phyloP scores from a whole-genome alignment of 1,140 invertebrate species.

The Cyrtorhinus lividipennis region DNA sequence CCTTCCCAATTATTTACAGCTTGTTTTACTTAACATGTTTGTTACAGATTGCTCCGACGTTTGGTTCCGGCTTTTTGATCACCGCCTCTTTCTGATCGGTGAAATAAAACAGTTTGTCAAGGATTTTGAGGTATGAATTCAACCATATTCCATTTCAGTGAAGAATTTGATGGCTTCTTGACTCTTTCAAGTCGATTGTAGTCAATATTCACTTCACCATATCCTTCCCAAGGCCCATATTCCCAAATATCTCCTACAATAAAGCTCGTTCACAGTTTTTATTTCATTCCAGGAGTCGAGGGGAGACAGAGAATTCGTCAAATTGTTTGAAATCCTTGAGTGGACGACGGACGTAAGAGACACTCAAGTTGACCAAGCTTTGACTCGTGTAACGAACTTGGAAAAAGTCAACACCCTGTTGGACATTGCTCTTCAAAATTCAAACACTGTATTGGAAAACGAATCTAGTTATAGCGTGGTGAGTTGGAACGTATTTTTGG shows the following conservation, averaged over 20 bases:
- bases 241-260: too few species aligned
- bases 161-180: too few species aligned
- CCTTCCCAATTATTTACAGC: too few species aligned
- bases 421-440: constrained; percentile 46
- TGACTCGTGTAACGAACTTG: constrained; percentile 42
- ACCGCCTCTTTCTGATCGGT: constrained; percentile 63
- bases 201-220: too few species aligned
- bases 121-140: constrained; percentile 78
- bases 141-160: too few species aligned
- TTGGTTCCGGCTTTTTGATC: constrained; percentile 69
- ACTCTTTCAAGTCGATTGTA: too few species aligned
- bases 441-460: constrained; percentile 37
- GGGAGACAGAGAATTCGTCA: constrained; percentile 60
- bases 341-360: constrained; percentile 61
- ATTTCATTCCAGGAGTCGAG: constrained; percentile 55
- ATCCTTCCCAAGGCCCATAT: too few species aligned
- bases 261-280: too few species aligned
- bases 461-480: constrained; percentile 37
- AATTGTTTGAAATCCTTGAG: constrained; percentile 59
- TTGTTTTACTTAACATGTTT: too few species aligned
- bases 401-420: constrained; percentile 48
- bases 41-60: constrained; percentile 59
- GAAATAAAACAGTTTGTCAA: constrained; percentile 67
- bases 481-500: too few species aligned
- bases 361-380: constrained; percentile 45